Percentiles rank a stretch among this genome's conserved stretches.
Evolutionary conservation across 2,888 invertebrate species (phyloP).

Genomic region (Sinhomidia bicolor): DNA sequence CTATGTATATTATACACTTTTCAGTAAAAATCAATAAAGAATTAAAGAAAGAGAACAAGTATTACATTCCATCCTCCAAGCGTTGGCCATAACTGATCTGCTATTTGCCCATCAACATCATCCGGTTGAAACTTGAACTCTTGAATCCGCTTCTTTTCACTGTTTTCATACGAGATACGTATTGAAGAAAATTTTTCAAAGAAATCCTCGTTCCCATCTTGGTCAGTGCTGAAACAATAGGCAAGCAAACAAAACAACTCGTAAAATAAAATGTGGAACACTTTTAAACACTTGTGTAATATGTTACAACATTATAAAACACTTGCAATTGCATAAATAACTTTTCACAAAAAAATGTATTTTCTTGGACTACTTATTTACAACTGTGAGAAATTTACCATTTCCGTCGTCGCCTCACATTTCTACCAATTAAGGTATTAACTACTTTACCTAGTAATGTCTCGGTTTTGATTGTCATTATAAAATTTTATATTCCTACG

Average conservation of each 20-base stretch:
- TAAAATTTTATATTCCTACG: neutral
- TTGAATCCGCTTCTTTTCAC: constrained; percentile 77
- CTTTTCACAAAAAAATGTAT: too few species aligned
- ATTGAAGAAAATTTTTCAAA: constrained; percentile 80
- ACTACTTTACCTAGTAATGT: neutral
- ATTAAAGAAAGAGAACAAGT: too few species aligned
- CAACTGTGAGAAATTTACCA: constrained; percentile 20
- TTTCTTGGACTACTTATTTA: neutral
- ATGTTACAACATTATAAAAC: too few species aligned
- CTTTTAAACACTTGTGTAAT: too few species aligned
- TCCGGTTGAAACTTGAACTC: constrained; percentile 78
- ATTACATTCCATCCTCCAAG: constrained; percentile 80
- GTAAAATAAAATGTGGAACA: neutral
- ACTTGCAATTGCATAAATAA: too few species aligned
- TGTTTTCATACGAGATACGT: constrained; percentile 78
- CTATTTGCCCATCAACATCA: constrained; percentile 74
- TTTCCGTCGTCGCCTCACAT: constrained; percentile 28
- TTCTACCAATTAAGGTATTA: constrained; percentile 31
- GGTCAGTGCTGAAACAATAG: constrained; percentile 69
- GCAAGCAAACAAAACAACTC: neutral
- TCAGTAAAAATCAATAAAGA: too few species aligned
- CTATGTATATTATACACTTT: too few species aligned
- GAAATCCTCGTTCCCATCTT: constrained; percentile 77
- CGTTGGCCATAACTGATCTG: constrained; percentile 79
- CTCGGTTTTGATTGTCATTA: neutral